These are phyloP conservation scores for Avahi laniger DNA, from an alignment of 2,797 vertebrate species.

Conservation along the genomic window DNA sequence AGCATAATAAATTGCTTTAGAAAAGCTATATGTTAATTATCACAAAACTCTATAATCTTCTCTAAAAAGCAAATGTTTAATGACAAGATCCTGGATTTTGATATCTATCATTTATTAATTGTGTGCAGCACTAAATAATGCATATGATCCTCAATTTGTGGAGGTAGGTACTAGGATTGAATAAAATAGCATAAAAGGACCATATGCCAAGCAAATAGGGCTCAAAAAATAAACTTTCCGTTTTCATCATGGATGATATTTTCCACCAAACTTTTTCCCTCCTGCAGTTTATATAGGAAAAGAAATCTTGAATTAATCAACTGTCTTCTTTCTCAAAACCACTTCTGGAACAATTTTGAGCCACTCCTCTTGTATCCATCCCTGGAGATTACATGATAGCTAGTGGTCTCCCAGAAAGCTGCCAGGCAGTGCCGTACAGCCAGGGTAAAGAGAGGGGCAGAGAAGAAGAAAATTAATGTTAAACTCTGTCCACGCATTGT, in stretches of 20 bases:
- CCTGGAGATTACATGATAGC: neutral
- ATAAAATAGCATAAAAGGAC: neutral
- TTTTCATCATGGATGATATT: neutral
- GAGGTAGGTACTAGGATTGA: neutral
- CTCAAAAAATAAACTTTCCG: neutral
- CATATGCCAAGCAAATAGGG: neutral
- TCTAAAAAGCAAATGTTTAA: neutral
- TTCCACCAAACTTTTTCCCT: neutral
- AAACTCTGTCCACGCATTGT: neutral
- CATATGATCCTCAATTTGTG: neutral
- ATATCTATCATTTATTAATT: neutral
- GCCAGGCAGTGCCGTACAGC: neutral
- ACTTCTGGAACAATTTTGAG: neutral
- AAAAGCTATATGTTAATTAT: neutral
- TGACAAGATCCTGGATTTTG: neutral
- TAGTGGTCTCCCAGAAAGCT: neutral
- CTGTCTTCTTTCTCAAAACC: neutral
- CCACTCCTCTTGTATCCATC: neutral
- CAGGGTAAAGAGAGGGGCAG: neutral
- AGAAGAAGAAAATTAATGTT: neutral
- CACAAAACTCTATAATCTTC: neutral
- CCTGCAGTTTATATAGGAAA: neutral
- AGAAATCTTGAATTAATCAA: neutral
- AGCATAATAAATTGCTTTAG: neutral
- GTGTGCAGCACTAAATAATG: neutral